Evolutionary conservation across 2,113 vertebrate species (phyloP).

Genomic region (Psilopogon haemacephalus): DNA sequence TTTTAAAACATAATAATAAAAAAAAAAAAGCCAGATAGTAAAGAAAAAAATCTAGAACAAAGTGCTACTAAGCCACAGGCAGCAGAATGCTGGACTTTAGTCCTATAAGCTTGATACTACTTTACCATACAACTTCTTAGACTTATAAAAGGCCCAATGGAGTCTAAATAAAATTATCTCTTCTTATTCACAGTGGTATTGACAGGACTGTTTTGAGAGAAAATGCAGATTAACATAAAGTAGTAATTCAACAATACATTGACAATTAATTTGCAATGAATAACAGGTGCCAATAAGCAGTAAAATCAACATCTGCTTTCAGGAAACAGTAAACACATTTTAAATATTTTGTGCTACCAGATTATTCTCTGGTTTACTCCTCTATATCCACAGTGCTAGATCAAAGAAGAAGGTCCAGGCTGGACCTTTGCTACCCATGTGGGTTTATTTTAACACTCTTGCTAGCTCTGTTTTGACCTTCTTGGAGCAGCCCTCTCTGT

Average conservation of each 20-base stretch:
- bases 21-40: not conserved
- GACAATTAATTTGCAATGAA: no score
- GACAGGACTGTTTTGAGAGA: not conserved
- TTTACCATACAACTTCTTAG: not conserved
- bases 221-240: not conserved
- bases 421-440: not conserved
- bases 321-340: not conserved
- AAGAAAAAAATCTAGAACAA: not conserved
- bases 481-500: not conserved
- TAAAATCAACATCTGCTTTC: not conserved
- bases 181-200: not conserved
- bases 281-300: not conserved
- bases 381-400: not conserved
- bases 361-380: not conserved
- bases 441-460: not conserved
- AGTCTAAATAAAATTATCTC: not conserved
- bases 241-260: not conserved
- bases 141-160: not conserved
- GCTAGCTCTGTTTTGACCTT: not conserved
- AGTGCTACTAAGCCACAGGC: not conserved
- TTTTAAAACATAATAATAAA: not conserved
- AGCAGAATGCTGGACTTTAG: not conserved
- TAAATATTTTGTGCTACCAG: not conserved
- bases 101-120: not conserved
- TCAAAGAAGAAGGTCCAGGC: not conserved